These are phyloP conservation scores for Trichopoda pennipes DNA, from an alignment of 2,888 invertebrate species.

Conservation along the genomic window DNA sequence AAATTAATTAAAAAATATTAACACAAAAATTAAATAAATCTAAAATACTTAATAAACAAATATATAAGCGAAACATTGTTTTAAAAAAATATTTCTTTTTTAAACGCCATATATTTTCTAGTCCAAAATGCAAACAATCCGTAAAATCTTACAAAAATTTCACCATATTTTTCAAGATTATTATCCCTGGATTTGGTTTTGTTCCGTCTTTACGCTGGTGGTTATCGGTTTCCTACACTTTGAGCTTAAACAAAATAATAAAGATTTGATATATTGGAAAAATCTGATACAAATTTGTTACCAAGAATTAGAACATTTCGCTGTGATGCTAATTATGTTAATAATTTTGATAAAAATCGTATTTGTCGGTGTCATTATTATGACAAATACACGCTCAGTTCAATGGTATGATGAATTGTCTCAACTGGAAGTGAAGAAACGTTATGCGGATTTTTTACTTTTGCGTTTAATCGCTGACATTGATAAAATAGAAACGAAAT, in stretches of 20 bases:
- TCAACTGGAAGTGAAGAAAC: conserved; percentile 77
- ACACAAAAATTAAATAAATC: conserved; percentile 54
- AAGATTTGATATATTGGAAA: conserved; percentile 72
- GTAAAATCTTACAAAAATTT: conserved; percentile 64
- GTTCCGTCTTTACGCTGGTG: conserved; percentile 62
- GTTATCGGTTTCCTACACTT: conserved; percentile 71
- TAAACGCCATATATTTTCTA: background rate
- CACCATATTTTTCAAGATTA: conserved; percentile 70
- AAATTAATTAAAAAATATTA: conserved; percentile 48
- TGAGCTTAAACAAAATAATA: conserved; percentile 71
- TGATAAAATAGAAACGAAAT: conserved; percentile 75
- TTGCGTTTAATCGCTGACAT: conserved; percentile 77
- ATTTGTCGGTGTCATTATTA: conserved; percentile 69
- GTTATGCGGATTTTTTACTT: conserved; percentile 78
- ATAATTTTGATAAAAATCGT: conserved; percentile 67
- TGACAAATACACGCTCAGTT: conserved; percentile 70
- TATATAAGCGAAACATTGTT: background rate
- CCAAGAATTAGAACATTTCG: conserved; percentile 69
- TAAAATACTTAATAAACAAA: conserved; percentile 14
- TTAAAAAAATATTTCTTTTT: background rate
- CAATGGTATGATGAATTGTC: conserved; percentile 72
- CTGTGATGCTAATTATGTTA: conserved; percentile 69
- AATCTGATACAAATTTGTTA: conserved; percentile 63
- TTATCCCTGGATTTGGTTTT: conserved; percentile 69
- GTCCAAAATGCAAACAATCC: conserved; percentile 60